phyloP scores from a whole-genome alignment of 2,797 vertebrate genomes.

The Sebastes itinus region DNA sequence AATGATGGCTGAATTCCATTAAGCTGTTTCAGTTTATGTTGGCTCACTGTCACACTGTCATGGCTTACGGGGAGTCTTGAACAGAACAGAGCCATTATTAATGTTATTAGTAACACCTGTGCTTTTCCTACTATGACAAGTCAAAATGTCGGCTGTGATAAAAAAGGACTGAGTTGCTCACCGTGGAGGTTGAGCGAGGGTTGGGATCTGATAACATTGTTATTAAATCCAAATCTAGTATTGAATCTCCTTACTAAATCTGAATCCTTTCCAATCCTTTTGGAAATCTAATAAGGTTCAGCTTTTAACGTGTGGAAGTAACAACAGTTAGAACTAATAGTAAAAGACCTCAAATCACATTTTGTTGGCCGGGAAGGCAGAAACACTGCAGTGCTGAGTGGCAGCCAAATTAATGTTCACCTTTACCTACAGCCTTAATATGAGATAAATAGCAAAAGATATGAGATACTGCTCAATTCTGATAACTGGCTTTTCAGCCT shows the following conservation, averaged over 20 bases:
- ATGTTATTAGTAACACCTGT: neutral
- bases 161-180: neutral
- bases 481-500: no score
- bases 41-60: neutral
- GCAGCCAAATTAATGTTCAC: neutral
- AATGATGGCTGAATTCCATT: neutral
- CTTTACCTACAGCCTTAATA: neutral
- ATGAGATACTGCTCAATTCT: no score
- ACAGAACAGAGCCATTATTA: neutral
- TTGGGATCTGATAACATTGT: neutral
- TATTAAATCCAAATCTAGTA: neutral
- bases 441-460: no score
- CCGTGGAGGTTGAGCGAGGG: rapidly evolving
- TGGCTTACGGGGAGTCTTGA: neutral
- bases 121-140: neutral
- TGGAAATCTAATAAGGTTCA: neutral
- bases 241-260: neutral
- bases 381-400: neutral
- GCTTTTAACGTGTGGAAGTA: neutral
- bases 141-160: neutral
- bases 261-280: neutral
- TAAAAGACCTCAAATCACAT: neutral
- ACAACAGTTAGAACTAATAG: neutral
- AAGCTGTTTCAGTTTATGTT: neutral
- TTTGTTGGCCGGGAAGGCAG: neutral